A percentile compares a stretch with the other conserved stretches of the same genome.
Conservation (phyloP, 2,113 vertebrate species). For the Pelusios castaneus region DNA sequence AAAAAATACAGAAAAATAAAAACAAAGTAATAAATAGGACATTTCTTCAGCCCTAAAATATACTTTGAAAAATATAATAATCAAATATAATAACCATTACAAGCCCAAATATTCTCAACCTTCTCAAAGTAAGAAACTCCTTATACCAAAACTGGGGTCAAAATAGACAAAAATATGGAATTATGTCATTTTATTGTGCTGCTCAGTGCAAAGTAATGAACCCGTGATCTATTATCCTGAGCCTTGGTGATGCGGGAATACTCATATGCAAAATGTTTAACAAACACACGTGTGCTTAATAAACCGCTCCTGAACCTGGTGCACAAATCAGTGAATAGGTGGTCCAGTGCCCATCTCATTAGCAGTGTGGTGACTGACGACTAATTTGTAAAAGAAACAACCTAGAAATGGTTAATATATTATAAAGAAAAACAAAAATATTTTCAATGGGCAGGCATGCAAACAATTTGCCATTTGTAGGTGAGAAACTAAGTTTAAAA, state of each 20-base stretch:
- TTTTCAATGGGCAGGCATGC: not conserved
- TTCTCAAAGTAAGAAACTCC: not conserved
- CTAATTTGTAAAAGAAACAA: not conserved
- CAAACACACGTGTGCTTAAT: slow-evolving; percentile 7
- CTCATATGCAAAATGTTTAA: slow-evolving; percentile 10
- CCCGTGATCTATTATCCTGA: not conserved
- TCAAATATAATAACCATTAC: not conserved
- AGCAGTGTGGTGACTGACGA: not conserved
- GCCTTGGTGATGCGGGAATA: not conserved
- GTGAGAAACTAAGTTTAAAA: not conserved
- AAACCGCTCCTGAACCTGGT: not conserved
- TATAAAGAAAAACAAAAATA: not conserved
- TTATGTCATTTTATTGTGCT: not conserved
- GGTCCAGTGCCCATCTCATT: accelerated
- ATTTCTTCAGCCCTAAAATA: not conserved
- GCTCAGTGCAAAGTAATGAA: not conserved
- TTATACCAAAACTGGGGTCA: not conserved
- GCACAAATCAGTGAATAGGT: not conserved
- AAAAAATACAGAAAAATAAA: not conserved
- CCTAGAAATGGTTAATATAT: not conserved
- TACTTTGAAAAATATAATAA: not conserved
- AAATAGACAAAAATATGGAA: not conserved
- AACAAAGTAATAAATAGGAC: not conserved
- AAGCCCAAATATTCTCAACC: not conserved
- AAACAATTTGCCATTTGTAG: not conserved